phyloP scores from a whole-genome alignment of 2,797 vertebrate species.

The Sebastes vulpes region DNA sequence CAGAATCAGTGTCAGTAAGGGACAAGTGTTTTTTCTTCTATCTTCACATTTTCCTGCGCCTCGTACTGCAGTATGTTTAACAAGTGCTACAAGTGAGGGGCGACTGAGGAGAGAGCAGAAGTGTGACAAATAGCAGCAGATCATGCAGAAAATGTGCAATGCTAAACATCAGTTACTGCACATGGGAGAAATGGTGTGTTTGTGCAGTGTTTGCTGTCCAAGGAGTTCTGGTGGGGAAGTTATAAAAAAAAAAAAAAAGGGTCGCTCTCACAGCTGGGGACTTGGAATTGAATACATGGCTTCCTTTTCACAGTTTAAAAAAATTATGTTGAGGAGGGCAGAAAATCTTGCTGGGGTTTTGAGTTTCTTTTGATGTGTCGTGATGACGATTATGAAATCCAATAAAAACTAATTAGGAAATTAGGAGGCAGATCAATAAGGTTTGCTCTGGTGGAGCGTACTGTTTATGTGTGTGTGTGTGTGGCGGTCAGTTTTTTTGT shows the following conservation, averaged over 20 bases:
- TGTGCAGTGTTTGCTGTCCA: conserved; percentile 86
- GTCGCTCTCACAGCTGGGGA: conserved; percentile 83
- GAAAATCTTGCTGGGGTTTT: conserved; percentile 89
- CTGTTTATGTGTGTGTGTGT: conserved; percentile 41
- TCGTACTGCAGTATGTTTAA: conserved; percentile 61
- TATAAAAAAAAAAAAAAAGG: conserved; percentile 47
- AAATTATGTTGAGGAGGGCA: conserved; percentile 86
- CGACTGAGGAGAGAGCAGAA: conserved; percentile 63
- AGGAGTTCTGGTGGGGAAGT: conserved; percentile 78
- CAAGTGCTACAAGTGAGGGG: conserved; percentile 73
- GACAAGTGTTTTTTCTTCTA: conserved; percentile 27
- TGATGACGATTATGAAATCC: conserved; percentile 90
- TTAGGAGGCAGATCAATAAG: conserved; percentile 87
- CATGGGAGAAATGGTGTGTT: conserved; percentile 81
- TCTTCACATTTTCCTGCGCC: conserved; percentile 40
- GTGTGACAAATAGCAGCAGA: conserved; percentile 86
- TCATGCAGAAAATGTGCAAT: conserved; percentile 89
- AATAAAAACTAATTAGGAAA: conserved; percentile 91
- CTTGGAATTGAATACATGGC: conserved; percentile 83
- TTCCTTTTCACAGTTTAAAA: conserved; percentile 83
- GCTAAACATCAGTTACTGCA: conserved; percentile 87
- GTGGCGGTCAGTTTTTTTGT: conserved; percentile 65
- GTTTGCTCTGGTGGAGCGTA: conserved; percentile 82
- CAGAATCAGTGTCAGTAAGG: conserved; percentile 22
- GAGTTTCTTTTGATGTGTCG: conserved; percentile 87